phyloP scores from a whole-genome alignment of 2,113 vertebrate genomes.

The Caracal caracal region DNA sequence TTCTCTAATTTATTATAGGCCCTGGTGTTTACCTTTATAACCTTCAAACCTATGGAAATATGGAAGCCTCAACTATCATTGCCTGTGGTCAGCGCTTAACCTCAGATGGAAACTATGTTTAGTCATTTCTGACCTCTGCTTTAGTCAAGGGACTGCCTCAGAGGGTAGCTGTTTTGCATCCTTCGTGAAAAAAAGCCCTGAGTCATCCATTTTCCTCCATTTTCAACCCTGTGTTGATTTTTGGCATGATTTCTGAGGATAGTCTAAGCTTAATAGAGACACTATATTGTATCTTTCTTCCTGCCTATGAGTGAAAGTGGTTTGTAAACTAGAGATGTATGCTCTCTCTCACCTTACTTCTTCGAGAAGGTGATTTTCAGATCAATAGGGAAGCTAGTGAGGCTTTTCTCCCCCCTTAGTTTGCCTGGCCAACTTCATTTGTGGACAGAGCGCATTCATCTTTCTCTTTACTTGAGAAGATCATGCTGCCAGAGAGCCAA shows the following conservation, averaged over 20 bases:
- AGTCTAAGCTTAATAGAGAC: neutral
- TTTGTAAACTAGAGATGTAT: neutral
- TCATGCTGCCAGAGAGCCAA: neutral
- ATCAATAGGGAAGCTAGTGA: neutral
- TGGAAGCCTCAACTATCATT: neutral
- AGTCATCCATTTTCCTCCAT: neutral
- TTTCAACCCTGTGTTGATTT: neutral
- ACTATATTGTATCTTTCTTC: conserved; percentile 17
- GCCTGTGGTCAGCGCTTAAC: neutral
- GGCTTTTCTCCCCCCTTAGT: neutral
- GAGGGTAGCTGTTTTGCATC: neutral
- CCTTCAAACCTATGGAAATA: neutral
- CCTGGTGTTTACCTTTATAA: neutral
- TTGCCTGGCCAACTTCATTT: neutral
- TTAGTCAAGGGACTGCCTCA: neutral
- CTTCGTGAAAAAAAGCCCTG: neutral
- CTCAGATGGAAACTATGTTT: neutral
- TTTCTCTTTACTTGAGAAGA: conserved; percentile 11
- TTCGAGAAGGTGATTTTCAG: conserved; percentile 56
- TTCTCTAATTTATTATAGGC: neutral
- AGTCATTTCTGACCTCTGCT: neutral
- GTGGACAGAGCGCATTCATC: neutral
- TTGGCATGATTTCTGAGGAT: conserved; percentile 1
- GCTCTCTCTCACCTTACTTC: neutral
- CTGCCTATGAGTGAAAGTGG: conserved; percentile 31